Base-by-base conservation (phyloP, 1,140 invertebrate species). In the Drosophila hydei region DNA sequence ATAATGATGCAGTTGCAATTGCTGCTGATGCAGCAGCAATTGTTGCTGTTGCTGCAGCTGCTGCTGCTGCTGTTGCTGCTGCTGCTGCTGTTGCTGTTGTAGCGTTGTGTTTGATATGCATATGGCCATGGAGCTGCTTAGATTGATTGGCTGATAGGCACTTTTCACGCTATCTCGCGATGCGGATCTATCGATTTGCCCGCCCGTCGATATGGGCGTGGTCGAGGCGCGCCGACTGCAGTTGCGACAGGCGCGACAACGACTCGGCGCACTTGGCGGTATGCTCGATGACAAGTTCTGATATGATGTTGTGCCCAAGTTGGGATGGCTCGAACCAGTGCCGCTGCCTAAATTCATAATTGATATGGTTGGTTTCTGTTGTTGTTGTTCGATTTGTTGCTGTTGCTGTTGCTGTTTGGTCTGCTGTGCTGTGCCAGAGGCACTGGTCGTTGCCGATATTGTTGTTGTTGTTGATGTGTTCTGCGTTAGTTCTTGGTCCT, bases 181-280 rank as follows among this genome's bases (percentile, higher is more conserved):
- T 43, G 95, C 94, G 83, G 95, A 96, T 71, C 95, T 94, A 70
- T 88, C 95, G 94, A 92, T 96, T 93, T 90, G 95, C 93, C 56
- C 95, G 77, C 62, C 73, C 50, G 94, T 94, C 21, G 95, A 95
- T 40, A 95, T 93, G n/a, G 95, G 95, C 60, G 95, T 95, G 16
- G 95, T 94, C 3, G 95, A 96, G 47, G 95, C 95, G 61, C 95
- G 93, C 64, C 95, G 93, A 83, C 96, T 95, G 91, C 94, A 95
- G 64, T 94, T 94, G 73, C 94, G 94, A 91, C 94, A 94, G 8
- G 90, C 89, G 77, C 93, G 92, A 33, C 93, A 92, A 80, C 92
- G 94, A 64, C 80, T 91, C 38, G 94, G 94, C 4, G 93, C 93
- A 48, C 79, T 87, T 3, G 89, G 78, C 52, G 85, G 73, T 71